Evolutionary conservation across 2,797 vertebrate species (phyloP).

Genomic region (Leptatherina wallacei): DNA sequence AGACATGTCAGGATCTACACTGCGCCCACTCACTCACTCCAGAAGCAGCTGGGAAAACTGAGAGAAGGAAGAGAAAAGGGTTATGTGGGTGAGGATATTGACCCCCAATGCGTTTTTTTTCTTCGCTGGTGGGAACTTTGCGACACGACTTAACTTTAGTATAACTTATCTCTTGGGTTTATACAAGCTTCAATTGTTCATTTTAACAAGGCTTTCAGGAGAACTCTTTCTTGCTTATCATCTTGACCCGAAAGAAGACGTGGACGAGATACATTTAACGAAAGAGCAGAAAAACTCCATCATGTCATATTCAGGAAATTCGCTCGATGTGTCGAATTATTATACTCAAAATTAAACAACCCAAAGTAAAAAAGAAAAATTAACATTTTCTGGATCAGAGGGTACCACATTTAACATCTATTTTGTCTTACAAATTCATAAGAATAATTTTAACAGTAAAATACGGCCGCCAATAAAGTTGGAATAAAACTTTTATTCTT

Average conservation of each 20-base stretch:
- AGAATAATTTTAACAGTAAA: not conserved
- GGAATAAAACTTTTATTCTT: no score
- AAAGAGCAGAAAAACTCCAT: not conserved
- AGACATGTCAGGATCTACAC: constrained; percentile 44
- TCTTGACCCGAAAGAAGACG: not conserved
- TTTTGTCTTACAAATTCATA: not conserved
- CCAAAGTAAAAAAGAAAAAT: no score
- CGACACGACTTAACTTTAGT: constrained; percentile 1
- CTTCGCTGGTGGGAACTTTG: constrained; percentile 46
- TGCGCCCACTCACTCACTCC: constrained; percentile 69
- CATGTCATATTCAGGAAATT: not conserved
- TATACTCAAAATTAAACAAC: not conserved
- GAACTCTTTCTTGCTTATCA: not conserved
- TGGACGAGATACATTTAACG: not conserved
- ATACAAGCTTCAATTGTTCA: not conserved
- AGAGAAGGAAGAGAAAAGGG: constrained; percentile 4
- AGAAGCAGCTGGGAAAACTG: constrained; percentile 63
- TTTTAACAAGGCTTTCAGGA: not conserved
- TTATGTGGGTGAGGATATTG: constrained; percentile 33
- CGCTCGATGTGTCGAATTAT: not conserved
- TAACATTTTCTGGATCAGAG: not conserved
- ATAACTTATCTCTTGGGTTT: not conserved
- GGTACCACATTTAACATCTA: not conserved
- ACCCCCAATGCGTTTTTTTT: constrained; percentile 52
- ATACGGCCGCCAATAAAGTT: no score